Evolutionary conservation across 1,140 invertebrate species (phyloP).

Genomic region (Ceratosolen solmsi): DNA sequence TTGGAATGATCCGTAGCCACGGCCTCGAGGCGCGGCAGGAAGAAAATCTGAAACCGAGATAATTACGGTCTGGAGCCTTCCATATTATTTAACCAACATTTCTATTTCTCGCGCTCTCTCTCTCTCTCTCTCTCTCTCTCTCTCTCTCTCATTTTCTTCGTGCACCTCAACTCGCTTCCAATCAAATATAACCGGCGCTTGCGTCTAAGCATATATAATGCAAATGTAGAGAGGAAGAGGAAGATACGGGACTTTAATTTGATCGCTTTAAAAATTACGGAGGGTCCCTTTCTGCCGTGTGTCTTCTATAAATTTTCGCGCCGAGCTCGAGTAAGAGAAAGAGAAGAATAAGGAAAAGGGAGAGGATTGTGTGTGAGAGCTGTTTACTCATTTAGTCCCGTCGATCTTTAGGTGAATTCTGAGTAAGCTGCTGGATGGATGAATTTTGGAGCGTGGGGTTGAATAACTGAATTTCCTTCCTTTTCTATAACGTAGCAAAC

Average conservation of each 20-base stretch:
- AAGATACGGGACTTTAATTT: slow-evolving; percentile 25
- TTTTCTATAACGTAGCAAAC: too few species aligned
- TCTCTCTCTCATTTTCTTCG: neutral
- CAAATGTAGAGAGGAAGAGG: slow-evolving; percentile 17
- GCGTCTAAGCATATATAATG: slow-evolving; percentile 37
- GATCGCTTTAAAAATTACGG: slow-evolving; percentile 47
- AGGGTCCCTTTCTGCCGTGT: neutral
- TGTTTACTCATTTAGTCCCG: slow-evolving; percentile 18
- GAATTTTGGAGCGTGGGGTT: too few species aligned
- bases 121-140: slow-evolving; percentile 13
- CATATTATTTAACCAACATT: slow-evolving; percentile 71
- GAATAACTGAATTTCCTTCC: too few species aligned
- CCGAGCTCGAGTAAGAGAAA: neutral
- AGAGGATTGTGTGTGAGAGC: neutral
- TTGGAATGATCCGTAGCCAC: slow-evolving; percentile 49
- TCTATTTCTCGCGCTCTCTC: slow-evolving; percentile 51
- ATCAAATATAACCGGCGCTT: slow-evolving; percentile 65
- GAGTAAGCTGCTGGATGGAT: neutral
- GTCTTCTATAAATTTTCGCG: slow-evolving; percentile 31
- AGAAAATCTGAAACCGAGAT: slow-evolving; percentile 70
- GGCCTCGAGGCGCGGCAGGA: slow-evolving; percentile 55
- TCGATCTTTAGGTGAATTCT: slow-evolving; percentile 1
- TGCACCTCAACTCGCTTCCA: slow-evolving; percentile 46
- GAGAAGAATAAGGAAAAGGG: neutral
- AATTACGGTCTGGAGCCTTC: slow-evolving; percentile 65